Base-by-base conservation (phyloP, 92 coral and sea anemone genomes). In the Muricea muricata region DNA sequence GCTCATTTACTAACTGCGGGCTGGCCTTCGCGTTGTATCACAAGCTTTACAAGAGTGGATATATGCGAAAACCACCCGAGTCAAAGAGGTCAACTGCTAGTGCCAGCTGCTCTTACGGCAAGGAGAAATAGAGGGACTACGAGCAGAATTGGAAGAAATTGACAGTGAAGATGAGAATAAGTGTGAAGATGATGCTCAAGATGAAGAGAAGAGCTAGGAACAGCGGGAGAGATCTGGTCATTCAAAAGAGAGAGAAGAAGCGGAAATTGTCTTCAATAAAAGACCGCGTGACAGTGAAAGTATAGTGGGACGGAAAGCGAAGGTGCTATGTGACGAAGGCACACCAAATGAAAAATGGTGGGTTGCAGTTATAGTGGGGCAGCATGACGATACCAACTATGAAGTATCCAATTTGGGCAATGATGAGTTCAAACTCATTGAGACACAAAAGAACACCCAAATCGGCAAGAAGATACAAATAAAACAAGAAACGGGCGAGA, bases 291-390 rank as follows among this genome's bases (percentile, higher is more conserved):
- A 50, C n/a, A 35, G 83, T 46, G 34, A 12, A 25, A 69, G 34
- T 56, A 58, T n/a, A 12, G 70, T 78, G 37, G 83, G 83, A 35
- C 32, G 26, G 83, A 78, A 45, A 58, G 83, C 83, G 42, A 78
- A 78, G 56, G 83, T 78, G n/a, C 28, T 78, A 25, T 78, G 56
- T 33, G 83, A 78, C 56, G 83, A 78, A 78, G 83, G 83, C 13
- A 78, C 83, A 28, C 68, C 39, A 58, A 78, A 54, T 33, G 81
- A 75, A 40, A 75, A 61, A 40, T 75, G 81, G 81, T 47, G 67
- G 81, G 48, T 61, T 41, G 81, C 58, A 24, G 81, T 48, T 42
- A 35, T 72, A 29, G 56, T 73, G 52, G 79, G 6, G 52, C 35
- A 73, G 79, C 57, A 35, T 7, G 79, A 73, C 42, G 79, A 73